phyloP scores from a whole-genome alignment of 2,888 invertebrate species.

The Zele albiditarsus region DNA sequence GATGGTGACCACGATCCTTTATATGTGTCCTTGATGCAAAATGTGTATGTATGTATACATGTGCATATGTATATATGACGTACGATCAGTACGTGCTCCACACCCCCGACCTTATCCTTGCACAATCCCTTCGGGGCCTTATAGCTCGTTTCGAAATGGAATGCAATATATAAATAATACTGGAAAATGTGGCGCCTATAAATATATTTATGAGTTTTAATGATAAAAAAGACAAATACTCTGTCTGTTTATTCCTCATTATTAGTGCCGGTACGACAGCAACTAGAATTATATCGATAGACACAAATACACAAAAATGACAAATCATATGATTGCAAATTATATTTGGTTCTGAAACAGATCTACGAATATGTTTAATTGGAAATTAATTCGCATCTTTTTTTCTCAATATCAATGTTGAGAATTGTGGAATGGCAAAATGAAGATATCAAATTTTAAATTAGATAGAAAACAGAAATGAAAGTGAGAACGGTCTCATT shows the following conservation, averaged over 20 bases:
- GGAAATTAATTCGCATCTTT: no score
- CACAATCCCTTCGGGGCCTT: conserved; percentile 17
- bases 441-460: no score
- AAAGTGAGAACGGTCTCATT: no score
- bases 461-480: no score
- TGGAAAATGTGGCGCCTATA: neutral
- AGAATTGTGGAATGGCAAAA: no score
- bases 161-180: conserved; percentile 9
- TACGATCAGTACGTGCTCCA: conserved; percentile 44
- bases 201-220: conserved; percentile 10
- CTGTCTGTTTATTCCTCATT: conserved; percentile 8
- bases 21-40: conserved; percentile 27
- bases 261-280: no score
- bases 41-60: neutral
- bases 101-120: conserved; percentile 39
- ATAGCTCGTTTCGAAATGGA: neutral
- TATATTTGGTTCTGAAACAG: no score
- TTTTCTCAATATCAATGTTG: no score
- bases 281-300: no score
- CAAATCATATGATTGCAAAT: no score
- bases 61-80: conserved; percentile 29
- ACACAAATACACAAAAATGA: no score
- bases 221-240: conserved; percentile 25
- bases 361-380: no score
- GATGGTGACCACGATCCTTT: neutral